Evolutionary conservation across 37 sponge, comb jelly and placozoan genomes (phyloP).

Genomic region (Theonella swinhoei): DNA sequence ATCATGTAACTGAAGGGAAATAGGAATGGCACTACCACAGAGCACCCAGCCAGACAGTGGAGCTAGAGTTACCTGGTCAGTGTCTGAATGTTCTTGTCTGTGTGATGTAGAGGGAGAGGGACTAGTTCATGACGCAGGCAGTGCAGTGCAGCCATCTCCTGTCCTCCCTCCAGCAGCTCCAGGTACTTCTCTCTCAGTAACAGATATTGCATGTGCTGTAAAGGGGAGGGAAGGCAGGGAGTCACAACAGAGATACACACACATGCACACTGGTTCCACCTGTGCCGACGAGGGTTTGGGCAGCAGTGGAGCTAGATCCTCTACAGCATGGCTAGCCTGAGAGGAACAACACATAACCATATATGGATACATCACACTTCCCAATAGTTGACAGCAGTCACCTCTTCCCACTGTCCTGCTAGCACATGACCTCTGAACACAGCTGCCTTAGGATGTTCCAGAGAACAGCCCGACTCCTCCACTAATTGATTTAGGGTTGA

Average conservation of each 20-base stretch:
- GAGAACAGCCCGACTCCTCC: slow-evolving; percentile 85
- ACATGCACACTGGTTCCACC: slow-evolving; percentile 14
- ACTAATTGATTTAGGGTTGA: slow-evolving; percentile 73
- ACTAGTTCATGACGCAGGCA: slow-evolving; percentile 90
- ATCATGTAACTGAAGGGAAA: slow-evolving; percentile 74
- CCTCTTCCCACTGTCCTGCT: slow-evolving; percentile 89
- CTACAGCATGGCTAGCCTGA: slow-evolving; percentile 69
- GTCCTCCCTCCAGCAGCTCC: slow-evolving; percentile 85
- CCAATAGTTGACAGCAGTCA: slow-evolving; percentile 6
- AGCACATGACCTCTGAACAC: slow-evolving; percentile 80
- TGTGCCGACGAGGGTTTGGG: slow-evolving; percentile 42
- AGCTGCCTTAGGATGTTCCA: slow-evolving; percentile 93
- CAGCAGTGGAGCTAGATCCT: slow-evolving; percentile 64
- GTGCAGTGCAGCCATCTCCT: slow-evolving; percentile 77
- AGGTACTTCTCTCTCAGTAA: slow-evolving; percentile 95
- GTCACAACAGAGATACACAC: neutral
- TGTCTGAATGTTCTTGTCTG: slow-evolving; percentile 67
- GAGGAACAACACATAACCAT: neutral
- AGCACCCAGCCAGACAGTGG: neutral
- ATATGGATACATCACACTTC: neutral
- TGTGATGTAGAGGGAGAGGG: slow-evolving; percentile 65
- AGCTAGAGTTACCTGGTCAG: slow-evolving; percentile 52
- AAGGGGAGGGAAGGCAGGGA: slow-evolving; percentile 11
- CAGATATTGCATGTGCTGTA: slow-evolving; percentile 82
- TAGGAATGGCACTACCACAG: neutral